A percentile compares a stretch with the other conserved stretches of the same genome.
Conservation (phyloP, 2,113 vertebrate genomes). For the Hemichromis elongatus region DNA sequence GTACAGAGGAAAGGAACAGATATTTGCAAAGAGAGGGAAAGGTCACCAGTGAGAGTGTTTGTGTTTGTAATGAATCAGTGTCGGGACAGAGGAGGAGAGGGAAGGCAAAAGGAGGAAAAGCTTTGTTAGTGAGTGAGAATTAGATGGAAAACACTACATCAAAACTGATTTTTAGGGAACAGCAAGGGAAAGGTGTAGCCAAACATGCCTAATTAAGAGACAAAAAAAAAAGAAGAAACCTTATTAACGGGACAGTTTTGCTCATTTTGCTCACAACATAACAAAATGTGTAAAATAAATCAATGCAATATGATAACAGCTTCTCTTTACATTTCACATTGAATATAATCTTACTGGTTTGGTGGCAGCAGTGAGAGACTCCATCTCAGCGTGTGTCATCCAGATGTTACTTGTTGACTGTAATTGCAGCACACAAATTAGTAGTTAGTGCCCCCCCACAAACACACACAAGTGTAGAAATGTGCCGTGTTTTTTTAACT, state of each 20-base stretch:
- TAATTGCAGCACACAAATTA: not conserved
- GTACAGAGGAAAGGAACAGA: constrained; percentile 35
- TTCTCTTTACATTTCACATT: not conserved
- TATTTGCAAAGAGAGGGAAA: constrained; percentile 61
- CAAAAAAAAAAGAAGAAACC: constrained; percentile 54
- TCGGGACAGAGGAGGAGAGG: constrained; percentile 25
- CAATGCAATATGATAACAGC: not conserved
- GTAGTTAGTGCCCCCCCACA: not conserved
- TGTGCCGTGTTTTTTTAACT: not conserved
- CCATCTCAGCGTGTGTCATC: constrained; percentile 96
- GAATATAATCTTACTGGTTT: constrained; percentile 81
- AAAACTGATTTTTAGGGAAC: constrained; percentile 66
- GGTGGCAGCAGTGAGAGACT: constrained; percentile 84
- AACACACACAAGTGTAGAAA: too few species aligned
- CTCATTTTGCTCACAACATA: not conserved
- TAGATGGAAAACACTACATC: constrained; percentile 71
- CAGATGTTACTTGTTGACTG: constrained; percentile 93
- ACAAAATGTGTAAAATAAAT: not conserved
- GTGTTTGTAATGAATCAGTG: constrained; percentile 23
- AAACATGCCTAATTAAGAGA: constrained; percentile 74
- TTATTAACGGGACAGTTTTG: constrained; percentile 17
- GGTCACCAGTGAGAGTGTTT: constrained; percentile 11
- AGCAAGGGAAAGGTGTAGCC: constrained; percentile 65
- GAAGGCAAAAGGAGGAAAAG: constrained; percentile 66
- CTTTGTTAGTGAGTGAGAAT: constrained; percentile 77